Evolutionary conservation across 1,140 invertebrate genomes (phyloP).

Genomic region (Popillia japonica): DNA sequence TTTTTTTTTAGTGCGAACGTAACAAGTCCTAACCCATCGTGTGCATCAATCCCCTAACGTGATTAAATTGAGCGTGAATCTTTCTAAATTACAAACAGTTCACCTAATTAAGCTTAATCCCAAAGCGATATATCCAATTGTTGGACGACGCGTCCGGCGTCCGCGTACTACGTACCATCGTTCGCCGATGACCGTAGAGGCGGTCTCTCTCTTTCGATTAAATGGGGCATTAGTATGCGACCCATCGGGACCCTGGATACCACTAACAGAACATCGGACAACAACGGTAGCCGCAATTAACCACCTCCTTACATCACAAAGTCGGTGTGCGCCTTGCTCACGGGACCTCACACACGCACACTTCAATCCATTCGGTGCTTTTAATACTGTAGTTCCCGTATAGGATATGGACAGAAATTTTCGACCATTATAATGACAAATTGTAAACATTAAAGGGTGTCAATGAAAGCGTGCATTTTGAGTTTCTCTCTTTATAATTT

Average conservation of each 20-base stretch:
- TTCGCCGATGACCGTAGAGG: conserved; percentile 2
- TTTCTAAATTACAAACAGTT: conserved; percentile 33
- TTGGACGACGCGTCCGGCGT: conserved; percentile 28
- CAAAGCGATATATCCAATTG: not conserved
- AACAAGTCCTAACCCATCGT: not conserved
- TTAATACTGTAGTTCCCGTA: not conserved
- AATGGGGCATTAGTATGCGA: conserved; percentile 44
- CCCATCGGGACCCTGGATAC: conserved; percentile 36
- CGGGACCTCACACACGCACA: conserved; percentile 33
- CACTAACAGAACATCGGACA: conserved; percentile 41
- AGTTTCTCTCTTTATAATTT: no score
- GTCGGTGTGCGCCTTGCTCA: conserved; percentile 14
- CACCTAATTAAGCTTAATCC: conserved; percentile 33
- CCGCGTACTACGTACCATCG: not conserved
- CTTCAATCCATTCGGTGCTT: conserved; percentile 15
- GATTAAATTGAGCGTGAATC: conserved; percentile 19
- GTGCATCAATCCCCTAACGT: conserved; percentile 8
- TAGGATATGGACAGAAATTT: not conserved
- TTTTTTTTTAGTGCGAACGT: no score
- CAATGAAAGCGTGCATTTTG: no score
- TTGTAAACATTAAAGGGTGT: no score
- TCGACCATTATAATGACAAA: not conserved
- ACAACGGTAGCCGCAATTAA: conserved; percentile 45
- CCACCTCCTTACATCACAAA: conserved; percentile 42
- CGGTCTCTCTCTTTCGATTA: conserved; percentile 31